Percentiles rank a stretch among this genome's conserved stretches.
phyloP scores from a whole-genome alignment of 2,113 vertebrate species.

The Prolemur simus region DNA sequence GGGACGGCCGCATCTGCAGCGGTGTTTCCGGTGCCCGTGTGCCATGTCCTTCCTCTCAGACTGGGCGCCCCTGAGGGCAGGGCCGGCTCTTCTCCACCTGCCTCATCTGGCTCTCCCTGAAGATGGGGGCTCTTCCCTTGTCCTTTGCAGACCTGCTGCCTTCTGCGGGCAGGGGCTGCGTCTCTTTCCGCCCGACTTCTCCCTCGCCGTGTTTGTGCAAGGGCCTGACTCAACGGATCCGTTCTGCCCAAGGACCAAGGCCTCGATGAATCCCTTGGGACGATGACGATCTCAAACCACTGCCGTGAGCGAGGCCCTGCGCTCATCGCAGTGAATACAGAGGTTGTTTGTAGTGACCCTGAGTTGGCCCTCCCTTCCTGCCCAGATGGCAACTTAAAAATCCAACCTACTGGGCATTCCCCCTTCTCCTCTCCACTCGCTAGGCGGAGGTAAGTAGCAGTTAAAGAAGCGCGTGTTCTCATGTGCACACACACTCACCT shows the following conservation, averaged over 20 bases:
- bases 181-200: not conserved
- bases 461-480: no score
- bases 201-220: fast-evolving
- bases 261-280: not conserved
- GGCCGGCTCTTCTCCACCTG: not conserved
- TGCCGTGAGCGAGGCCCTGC: not conserved
- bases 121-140: not conserved
- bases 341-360: not conserved
- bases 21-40: not conserved
- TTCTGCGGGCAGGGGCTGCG: not conserved
- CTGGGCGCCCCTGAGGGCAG: no score
- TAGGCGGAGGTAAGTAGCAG: not conserved
- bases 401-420: no score
- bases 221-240: not conserved
- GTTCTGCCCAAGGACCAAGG: not conserved
- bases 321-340: not conserved
- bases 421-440: not conserved
- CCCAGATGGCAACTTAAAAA: not conserved
- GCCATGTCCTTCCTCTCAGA: not conserved
- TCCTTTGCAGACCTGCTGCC: not conserved
- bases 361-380: not conserved
- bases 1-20: not conserved
- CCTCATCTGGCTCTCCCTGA: not conserved
- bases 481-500: not conserved
- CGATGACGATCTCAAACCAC: not conserved